Base-by-base conservation (phyloP, 1,140 invertebrate genomes). In the Asobara japonica region DNA sequence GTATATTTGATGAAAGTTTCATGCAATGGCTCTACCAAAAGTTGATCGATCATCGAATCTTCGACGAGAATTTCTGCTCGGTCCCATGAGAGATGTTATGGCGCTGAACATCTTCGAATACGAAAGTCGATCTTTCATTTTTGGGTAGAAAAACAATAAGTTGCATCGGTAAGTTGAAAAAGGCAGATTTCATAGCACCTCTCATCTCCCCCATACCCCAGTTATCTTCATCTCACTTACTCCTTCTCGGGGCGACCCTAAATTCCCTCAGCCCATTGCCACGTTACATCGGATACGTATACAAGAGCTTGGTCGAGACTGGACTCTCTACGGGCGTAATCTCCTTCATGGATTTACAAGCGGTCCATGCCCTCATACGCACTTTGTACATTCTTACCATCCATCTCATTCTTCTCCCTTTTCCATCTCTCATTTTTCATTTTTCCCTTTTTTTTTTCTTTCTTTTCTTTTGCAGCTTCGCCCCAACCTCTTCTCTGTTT, bases 311-410 rank as follows among this genome's bases (percentile, higher is more conserved):
- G 64, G 67, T 66, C 74, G 31, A 33, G 31, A 6, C 75, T 69
- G 74, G 51, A 64, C 56, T 69, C 74, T 73, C 69, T 72, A 45
- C 60, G 75, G 70, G 73, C 79, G 77, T 73, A 80, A 80, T 80
- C 79, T 78, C 69, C 75, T 75, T 36, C 64, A 72, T 68, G 73
- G 74, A 76, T 79, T 79, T 62, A 74, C 67, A 73, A 69, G 64
- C 72, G 65, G 72, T 78, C 74, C 77, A 48, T 76, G 71, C 74
- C 75, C 77, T 75, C 76, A 79, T 73, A 80, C 72, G 77, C 73
- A 74, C 75, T 77, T 76, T 36, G 48, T 74, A 67, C 66, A 38
- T 68, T 77, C 48, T 45, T 60, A 5, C 30, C 20, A 65, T 65
- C 31, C 56, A 45, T 73, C 64, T 66, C 41, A 64, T 68, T 72